phyloP scores from a whole-genome alignment of 1,140 invertebrate species.

The Riptortus pedestris region DNA sequence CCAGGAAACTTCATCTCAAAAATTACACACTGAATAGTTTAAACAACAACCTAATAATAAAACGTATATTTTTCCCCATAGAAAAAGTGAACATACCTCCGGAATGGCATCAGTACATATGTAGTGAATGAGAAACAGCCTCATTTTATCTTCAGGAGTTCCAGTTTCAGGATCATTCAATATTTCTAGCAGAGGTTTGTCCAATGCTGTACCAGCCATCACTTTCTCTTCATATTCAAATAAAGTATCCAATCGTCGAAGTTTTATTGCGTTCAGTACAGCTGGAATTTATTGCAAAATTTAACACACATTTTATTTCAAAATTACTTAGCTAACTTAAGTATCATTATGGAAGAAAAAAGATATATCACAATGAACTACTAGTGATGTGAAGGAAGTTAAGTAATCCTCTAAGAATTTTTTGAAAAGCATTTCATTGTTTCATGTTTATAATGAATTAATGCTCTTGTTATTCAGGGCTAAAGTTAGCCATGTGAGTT shows the following conservation, averaged over 20 bases:
- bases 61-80: not conserved
- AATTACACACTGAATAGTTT: no score
- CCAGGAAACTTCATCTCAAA: no score
- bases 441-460: no score
- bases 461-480: no score
- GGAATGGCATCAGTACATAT: slow-evolving; percentile 70
- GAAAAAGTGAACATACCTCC: slow-evolving; percentile 42
- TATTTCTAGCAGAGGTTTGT: slow-evolving; percentile 66
- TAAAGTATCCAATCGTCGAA: slow-evolving; percentile 80
- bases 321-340: no score
- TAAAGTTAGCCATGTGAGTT: no score
- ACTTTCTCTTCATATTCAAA: slow-evolving; percentile 98
- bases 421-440: no score
- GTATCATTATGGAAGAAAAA: no score
- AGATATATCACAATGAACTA: no score
- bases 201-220: slow-evolving; percentile 69
- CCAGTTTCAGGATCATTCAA: slow-evolving; percentile 78
- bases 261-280: slow-evolving; percentile 82
- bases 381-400: no score
- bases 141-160: slow-evolving; percentile 81
- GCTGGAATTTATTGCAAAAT: slow-evolving; percentile 39
- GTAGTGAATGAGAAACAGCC: slow-evolving; percentile 91
- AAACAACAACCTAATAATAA: not conserved
- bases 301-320: no score
- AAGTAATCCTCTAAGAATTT: no score